phyloP scores from a whole-genome alignment of 2,797 vertebrate species.

The Orestias chungarensis region DNA sequence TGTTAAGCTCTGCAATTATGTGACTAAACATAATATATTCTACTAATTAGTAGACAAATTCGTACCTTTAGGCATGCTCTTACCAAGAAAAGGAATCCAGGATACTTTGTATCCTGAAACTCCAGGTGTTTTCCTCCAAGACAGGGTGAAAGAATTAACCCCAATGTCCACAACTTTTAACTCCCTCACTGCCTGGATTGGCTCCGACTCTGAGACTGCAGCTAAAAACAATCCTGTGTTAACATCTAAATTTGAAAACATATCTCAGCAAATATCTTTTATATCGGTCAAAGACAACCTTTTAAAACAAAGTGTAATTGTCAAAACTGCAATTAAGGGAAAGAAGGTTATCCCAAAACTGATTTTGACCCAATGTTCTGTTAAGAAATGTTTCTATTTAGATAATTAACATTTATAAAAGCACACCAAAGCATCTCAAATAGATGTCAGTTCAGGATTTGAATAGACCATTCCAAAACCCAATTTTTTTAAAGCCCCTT shows the following conservation, averaged over 20 bases:
- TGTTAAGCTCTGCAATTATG: neutral
- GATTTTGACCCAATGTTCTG: no score
- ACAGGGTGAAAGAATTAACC: constrained; percentile 78
- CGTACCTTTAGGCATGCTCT: neutral
- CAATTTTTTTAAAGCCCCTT: no score
- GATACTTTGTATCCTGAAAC: constrained; percentile 84
- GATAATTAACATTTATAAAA: no score
- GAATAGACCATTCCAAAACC: no score
- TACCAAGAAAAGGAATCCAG: constrained; percentile 84
- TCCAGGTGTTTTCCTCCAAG: constrained; percentile 81
- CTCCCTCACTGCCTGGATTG: constrained; percentile 76
- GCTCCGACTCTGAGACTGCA: constrained; percentile 72
- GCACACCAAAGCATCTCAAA: no score
- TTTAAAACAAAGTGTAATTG: neutral
- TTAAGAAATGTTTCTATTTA: no score
- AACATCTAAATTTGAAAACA: neutral
- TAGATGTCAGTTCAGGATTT: no score
- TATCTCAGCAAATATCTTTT: neutral
- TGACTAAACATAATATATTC: neutral
- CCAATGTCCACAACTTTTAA: constrained; percentile 81
- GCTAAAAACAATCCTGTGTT: constrained; percentile 52
- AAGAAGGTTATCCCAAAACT: no score
- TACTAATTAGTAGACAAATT: neutral
- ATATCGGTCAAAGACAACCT: no score
- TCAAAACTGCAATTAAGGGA: neutral